phyloP scores from a whole-genome alignment of 1,140 invertebrate genomes.

The Bombus pascuorum region DNA sequence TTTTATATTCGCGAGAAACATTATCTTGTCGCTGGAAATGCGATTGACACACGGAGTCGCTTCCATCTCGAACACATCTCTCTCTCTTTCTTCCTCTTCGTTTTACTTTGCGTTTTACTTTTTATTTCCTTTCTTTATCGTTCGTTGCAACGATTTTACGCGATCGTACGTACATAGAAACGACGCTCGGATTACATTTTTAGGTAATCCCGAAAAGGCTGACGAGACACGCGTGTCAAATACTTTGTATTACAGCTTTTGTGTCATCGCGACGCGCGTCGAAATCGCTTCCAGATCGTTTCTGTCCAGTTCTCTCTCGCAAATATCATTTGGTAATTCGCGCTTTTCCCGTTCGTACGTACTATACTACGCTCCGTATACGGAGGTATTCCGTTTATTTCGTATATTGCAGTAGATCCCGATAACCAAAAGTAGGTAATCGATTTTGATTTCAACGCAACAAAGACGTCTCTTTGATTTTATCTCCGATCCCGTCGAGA shows the following conservation, averaged over 20 bases:
- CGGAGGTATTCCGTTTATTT: no score
- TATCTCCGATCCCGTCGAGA: neutral
- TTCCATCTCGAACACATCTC: neutral
- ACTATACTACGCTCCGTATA: no score
- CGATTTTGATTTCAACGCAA: no score
- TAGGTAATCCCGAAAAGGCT: constrained; percentile 2
- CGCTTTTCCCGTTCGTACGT: no score
- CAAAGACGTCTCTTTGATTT: no score
- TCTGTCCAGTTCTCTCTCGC: neutral
- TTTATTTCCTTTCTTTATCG: neutral
- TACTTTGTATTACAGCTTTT: neutral
- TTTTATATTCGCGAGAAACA: neutral
- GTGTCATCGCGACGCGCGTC: neutral
- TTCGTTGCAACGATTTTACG: neutral
- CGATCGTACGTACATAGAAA: neutral
- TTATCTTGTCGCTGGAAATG: neutral
- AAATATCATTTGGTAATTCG: no score
- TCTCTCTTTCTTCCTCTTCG: no score
- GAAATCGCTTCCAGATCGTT: neutral
- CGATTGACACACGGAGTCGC: neutral
- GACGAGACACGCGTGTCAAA: constrained; percentile 1
- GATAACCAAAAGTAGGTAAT: no score
- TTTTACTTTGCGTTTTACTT: no score
- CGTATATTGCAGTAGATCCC: fast-evolving
- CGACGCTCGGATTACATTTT: constrained; percentile 2